Evolutionary conservation across 2,888 invertebrate genomes (phyloP).

Genomic region (Drosophila basisetae): DNA sequence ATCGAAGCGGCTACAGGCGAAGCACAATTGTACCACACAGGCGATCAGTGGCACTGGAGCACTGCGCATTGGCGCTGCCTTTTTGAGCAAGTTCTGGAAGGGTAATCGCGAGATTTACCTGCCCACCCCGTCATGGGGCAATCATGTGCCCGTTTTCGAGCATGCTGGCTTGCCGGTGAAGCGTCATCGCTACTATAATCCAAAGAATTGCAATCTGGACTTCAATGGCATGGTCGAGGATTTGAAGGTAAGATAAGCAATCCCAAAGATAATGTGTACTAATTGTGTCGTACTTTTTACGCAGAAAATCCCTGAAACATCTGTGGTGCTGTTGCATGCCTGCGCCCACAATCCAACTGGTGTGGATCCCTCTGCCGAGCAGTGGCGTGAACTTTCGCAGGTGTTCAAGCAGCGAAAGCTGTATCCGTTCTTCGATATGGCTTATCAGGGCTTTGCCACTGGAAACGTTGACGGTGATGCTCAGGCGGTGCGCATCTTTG

Average conservation of each 20-base stretch:
- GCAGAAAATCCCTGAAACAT: slow-evolving; percentile 97
- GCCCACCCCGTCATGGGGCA: slow-evolving; percentile 98
- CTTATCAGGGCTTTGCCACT: slow-evolving; percentile 98
- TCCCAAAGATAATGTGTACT: neutral
- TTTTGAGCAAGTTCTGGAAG: slow-evolving; percentile 92
- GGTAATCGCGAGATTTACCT: slow-evolving; percentile 93
- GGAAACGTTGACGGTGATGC: slow-evolving; percentile 95
- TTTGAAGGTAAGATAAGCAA: slow-evolving; percentile 88
- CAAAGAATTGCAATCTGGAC: slow-evolving; percentile 97
- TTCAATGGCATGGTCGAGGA: slow-evolving; percentile 95
- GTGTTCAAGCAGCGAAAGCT: slow-evolving; percentile 92
- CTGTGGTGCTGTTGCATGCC: slow-evolving; percentile 96
- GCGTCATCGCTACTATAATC: slow-evolving; percentile 96
- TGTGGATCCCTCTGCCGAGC: slow-evolving; percentile 94
- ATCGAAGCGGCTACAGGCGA: slow-evolving; percentile 89
- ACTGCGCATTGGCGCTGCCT: slow-evolving; percentile 95
- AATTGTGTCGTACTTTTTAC: slow-evolving; percentile 72
- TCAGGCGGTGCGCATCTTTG: slow-evolving; percentile 93
- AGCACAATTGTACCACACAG: slow-evolving; percentile 91
- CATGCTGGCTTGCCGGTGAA: slow-evolving; percentile 94
- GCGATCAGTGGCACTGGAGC: slow-evolving; percentile 99
- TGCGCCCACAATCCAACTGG: slow-evolving; percentile 99
- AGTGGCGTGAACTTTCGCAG: slow-evolving; percentile 95
- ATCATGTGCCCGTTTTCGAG: slow-evolving; percentile 97
- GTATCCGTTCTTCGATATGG: slow-evolving; percentile 98